phyloP scores from a whole-genome alignment of 2,797 vertebrate genomes.

The Podargus strigoides region DNA sequence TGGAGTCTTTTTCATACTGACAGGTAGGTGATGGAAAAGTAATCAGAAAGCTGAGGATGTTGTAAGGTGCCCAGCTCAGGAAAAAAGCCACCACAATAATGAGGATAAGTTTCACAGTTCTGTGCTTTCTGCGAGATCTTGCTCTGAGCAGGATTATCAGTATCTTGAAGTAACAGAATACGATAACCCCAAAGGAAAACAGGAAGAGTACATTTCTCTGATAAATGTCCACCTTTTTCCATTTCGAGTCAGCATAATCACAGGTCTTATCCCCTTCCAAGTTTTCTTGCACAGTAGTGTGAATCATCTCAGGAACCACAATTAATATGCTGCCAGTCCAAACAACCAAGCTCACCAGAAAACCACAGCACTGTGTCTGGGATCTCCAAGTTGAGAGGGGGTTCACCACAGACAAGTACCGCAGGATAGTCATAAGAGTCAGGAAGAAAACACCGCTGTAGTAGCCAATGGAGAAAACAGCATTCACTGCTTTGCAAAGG shows the following conservation, averaged over 20 bases:
- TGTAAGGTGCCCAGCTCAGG: constrained; percentile 92
- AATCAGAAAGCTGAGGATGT: constrained; percentile 78
- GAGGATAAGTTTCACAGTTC: constrained; percentile 87
- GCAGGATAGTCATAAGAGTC: constrained; percentile 85
- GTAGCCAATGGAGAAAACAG: constrained; percentile 85
- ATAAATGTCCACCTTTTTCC: constrained; percentile 74
- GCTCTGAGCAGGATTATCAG: constrained; percentile 78
- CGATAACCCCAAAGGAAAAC: constrained; percentile 74
- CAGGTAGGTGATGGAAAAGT: constrained; percentile 71
- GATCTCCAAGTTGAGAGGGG: constrained; percentile 80
- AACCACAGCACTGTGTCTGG: constrained; percentile 58
- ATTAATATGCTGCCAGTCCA: constrained; percentile 79
- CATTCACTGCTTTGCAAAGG: constrained; percentile 80
- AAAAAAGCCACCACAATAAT: constrained; percentile 85
- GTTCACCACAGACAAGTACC: constrained; percentile 83
- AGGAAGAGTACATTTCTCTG: constrained; percentile 84
- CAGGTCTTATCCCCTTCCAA: constrained; percentile 23
- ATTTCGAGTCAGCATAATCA: constrained; percentile 15
- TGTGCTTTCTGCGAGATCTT: constrained; percentile 76
- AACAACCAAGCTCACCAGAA: constrained; percentile 64
- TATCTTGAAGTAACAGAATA: constrained; percentile 86
- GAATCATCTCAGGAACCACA: constrained; percentile 76
- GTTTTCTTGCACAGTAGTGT: constrained; percentile 30
- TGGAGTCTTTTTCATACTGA: background rate
- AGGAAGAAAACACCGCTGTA: constrained; percentile 88